Percentiles rank a stretch among this genome's conserved stretches.
Evolutionary conservation across 2,888 invertebrate species (phyloP).

Genomic region (Ophioninae sp.): DNA sequence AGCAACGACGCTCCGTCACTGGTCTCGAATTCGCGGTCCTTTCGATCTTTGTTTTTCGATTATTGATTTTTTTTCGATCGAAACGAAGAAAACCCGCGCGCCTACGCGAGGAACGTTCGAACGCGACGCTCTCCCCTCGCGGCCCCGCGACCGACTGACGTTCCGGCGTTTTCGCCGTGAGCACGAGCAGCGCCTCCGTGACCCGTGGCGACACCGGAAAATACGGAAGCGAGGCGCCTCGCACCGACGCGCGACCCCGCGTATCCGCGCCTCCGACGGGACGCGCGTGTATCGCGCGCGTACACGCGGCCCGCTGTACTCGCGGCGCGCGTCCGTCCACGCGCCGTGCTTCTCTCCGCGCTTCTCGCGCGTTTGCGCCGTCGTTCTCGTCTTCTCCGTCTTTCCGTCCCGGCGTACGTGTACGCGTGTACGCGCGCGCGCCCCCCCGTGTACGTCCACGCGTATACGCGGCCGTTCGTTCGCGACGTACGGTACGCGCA

Average conservation of each 20-base stretch:
- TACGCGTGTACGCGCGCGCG: not conserved
- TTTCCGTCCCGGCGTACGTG: not conserved
- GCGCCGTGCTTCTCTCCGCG: slow-evolving; percentile 60
- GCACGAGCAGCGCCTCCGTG: slow-evolving; percentile 78
- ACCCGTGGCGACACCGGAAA: slow-evolving; percentile 79
- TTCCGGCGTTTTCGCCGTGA: slow-evolving; percentile 68
- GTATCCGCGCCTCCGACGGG: not conserved
- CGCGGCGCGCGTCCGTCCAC: slow-evolving; percentile 59
- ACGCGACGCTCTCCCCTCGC: slow-evolving; percentile 74
- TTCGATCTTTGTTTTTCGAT: not conserved
- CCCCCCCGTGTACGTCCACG: not conserved
- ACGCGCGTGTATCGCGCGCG: too few relatives aligned
- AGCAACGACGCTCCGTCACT: too few relatives aligned
- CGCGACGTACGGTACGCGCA: too few relatives aligned
- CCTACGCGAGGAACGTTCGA: slow-evolving; percentile 48
- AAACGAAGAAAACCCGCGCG: not conserved
- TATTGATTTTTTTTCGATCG: not conserved
- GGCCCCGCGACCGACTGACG: slow-evolving; percentile 80
- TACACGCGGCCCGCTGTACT: too few relatives aligned
- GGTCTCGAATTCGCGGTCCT: not conserved
- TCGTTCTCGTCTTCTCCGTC: slow-evolving; percentile 24
- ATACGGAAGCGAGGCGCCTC: slow-evolving; percentile 65
- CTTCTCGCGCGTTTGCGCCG: slow-evolving; percentile 37
- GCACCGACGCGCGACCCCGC: not conserved
- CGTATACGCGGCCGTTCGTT: not conserved